Evolutionary conservation across 2,113 vertebrate genomes (phyloP).

Genomic region (Lamprotornis superbus): DNA sequence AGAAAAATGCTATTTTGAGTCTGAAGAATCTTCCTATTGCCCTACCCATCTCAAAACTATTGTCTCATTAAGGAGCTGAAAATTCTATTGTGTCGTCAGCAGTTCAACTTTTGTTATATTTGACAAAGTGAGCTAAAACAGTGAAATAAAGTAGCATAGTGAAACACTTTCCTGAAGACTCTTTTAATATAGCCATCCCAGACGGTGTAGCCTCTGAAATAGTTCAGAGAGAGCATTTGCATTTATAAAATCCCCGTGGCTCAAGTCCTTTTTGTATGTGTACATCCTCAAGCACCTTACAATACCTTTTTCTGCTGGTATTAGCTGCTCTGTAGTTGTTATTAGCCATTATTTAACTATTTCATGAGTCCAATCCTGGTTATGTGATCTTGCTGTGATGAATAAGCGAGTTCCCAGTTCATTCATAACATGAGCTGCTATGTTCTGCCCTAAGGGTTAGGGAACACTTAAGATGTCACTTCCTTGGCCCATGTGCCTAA

Average conservation of each 20-base stretch:
- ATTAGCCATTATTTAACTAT: background rate
- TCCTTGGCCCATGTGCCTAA: background rate
- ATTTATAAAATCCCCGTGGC: background rate
- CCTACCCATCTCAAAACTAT: background rate
- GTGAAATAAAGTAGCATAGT: background rate
- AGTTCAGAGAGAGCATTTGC: background rate
- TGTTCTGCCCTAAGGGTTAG: background rate
- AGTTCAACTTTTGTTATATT: background rate
- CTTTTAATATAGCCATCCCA: background rate
- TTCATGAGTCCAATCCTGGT: background rate
- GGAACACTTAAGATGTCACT: background rate
- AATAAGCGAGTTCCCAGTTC: background rate
- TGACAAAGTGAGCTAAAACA: background rate
- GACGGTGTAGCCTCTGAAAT: background rate
- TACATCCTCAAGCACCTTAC: background rate
- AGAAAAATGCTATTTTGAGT: conserved; percentile 34
- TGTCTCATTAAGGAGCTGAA: background rate
- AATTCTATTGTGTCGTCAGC: background rate
- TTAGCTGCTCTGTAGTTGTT: background rate
- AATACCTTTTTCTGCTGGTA: background rate
- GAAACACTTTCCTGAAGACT: background rate
- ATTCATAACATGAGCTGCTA: background rate
- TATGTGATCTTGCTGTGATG: background rate
- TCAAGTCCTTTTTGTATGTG: background rate
- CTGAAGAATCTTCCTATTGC: conserved; percentile 11